Evolutionary conservation across 2,113 vertebrate genomes (phyloP), one percentile per base, ranked within the genome.

Genomic region (Acrocephalus kingi): DNA sequence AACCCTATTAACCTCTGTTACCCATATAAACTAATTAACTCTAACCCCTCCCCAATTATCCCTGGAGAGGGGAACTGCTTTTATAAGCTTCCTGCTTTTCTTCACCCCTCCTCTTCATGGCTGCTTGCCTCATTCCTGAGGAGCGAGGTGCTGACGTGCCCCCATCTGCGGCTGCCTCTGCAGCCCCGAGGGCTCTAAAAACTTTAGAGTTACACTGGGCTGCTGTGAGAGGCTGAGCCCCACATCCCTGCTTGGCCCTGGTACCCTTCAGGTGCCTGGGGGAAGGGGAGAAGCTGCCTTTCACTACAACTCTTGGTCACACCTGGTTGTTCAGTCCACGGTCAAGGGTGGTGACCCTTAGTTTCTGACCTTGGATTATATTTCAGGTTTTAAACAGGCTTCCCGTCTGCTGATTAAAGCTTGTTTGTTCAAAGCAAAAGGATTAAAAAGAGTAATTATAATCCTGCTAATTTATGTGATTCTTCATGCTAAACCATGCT

Each of bases 381-480:
- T 97, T 98, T 97, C 96, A 95, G 94, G 85, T 96, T 96, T 95
- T 90, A 94, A 93, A 91, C 20, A 33, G 84, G 89, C 97, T 98
- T 98, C 96, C 94, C 45, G 61, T 64, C 87, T 96, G 67, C 92
- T 98, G 95, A 98, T 98, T 97, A 97, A 97, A 97, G 95, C 73
- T 59, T 91, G 84, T 89, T 91, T 97, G 94, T 93, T 96, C 94
- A 95, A 96, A 98, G 71, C 33, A 5, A 83, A 97, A 94, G 89
- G 94, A 97, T 96, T 96, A 86, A 95, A 97, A 95, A 90, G 90
- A 79, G 72, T 94, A 94, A 95, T 96, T 97, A 95, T 93, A 96
- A 96, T 94, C 77, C 87, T 94, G 64, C 92, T 97, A 87, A 95
- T 93, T 95, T 90, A 87, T 82, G 71, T 80, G 91, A 94, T 81